Base-by-base conservation (phyloP, 1,140 invertebrate genomes). In the Drepana arcuata region DNA sequence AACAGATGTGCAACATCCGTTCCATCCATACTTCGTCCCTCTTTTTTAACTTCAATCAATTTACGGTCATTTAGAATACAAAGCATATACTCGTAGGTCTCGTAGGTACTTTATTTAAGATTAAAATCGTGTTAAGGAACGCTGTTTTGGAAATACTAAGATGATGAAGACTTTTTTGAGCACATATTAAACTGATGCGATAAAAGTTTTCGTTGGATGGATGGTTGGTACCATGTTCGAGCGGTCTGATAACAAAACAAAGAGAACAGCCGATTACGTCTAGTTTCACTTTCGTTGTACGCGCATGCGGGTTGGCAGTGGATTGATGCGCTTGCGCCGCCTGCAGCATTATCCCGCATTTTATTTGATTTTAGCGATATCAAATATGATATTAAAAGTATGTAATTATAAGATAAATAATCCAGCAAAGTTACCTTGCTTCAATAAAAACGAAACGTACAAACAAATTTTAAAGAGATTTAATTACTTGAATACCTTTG, bases 1-100 rank as follows among this genome's bases (percentile, higher is more conserved):
- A 73, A 68, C 77, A 78, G 68, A 79, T 81, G 77, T 70, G 70
- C 60, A 54, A 81, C 74, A 81, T 79, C 74, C 77, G 74, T 48
- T 70, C 55, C 41, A 46, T 37, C 48, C 37, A 37, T 38, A 29
- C 36, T 45, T 25, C 28, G 39, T 14, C 44, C 48, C 33, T 53
- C 51, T 54, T 71, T 64, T 58, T 37, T 40, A 27, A 32, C 11
- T 24, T 38, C 44, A 48, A 46, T 50, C 38, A 46, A 47, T 44
- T 41, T 31, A 34, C 35, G 21, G 25, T 5, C 18, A 21, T 9
- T 9, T n/a, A n/a, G n/a, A n/a, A n/a, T n/a, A n/a, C n/a, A n/a
- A n/a, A n/a, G n/a, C n/a, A n/a, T n/a, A n/a, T n/a, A n/a, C n/a
- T n/a, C n/a, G n/a, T n/a, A n/a, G n/a, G n/a, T n/a, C n/a, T n/a